A percentile compares a stretch with the other conserved stretches of the same genome.
Conservation (phyloP, 1,140 invertebrate genomes). For the Acromyrmex heyeri region DNA sequence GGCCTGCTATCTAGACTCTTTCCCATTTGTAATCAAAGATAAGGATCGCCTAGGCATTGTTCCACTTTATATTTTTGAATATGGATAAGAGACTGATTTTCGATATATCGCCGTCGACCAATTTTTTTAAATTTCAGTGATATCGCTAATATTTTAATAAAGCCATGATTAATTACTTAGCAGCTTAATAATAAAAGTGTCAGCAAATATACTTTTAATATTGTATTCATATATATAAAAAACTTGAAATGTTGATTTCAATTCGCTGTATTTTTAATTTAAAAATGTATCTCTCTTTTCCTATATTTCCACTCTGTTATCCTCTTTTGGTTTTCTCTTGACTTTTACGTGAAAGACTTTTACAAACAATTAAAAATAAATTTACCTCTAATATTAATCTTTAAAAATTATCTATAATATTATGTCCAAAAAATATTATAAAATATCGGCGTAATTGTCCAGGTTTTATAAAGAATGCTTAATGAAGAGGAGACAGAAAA, state of each 20-base stretch:
- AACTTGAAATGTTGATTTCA: not conserved
- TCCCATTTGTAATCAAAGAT: conserved; percentile 53
- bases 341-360: not conserved
- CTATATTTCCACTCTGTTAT: not conserved
- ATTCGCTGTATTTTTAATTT: not conserved
- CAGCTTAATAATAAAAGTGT: not conserved
- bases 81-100: conserved; percentile 28
- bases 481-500: not conserved
- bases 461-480: not conserved
- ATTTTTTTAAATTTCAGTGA: not conserved
- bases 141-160: not conserved
- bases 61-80: conserved; percentile 58
- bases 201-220: not conserved
- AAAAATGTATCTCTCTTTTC: conserved; percentile 3
- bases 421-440: not conserved
- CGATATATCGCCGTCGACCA: not conserved
- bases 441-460: not conserved
- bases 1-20: conserved; percentile 44
- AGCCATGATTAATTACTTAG: not conserved
- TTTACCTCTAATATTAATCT: no score
- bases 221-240: not conserved
- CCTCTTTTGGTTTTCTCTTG: not conserved
- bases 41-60: conserved; percentile 49
- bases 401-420: not conserved
- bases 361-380: not conserved